Conservation (phyloP, 2,113 vertebrate species). For the Atherinomorus stipes region DNA sequence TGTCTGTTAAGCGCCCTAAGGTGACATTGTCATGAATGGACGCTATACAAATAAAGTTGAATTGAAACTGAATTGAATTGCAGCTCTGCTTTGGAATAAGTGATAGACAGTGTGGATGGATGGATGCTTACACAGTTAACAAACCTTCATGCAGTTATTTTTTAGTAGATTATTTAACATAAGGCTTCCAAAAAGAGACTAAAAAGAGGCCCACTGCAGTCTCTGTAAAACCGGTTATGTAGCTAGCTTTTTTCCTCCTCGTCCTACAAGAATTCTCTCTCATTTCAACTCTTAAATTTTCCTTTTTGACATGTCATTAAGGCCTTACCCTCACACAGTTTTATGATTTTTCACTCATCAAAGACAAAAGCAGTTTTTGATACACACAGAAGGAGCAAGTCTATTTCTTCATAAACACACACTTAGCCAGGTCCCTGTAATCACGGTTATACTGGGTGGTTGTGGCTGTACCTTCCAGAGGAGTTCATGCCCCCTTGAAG, state of each 20-base stretch:
- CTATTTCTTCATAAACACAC: slow-evolving; percentile 76
- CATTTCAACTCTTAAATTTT: too few relatives aligned
- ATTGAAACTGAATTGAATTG: too few relatives aligned
- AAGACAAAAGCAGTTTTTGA: slow-evolving; percentile 82
- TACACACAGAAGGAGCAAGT: slow-evolving; percentile 74
- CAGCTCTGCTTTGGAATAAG: too few relatives aligned
- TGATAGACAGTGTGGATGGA: too few relatives aligned
- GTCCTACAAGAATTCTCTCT: too few relatives aligned
- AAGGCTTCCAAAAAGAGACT: neutral
- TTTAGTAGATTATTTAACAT: too few relatives aligned
- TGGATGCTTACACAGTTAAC: too few relatives aligned
- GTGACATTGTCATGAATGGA: too few relatives aligned
- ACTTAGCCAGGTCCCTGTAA: slow-evolving; percentile 75
- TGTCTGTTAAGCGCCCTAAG: too few relatives aligned
- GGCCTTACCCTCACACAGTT: slow-evolving; percentile 15
- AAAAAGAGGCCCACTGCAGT: neutral
- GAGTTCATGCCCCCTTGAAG: slow-evolving; percentile 88
- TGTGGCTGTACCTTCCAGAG: slow-evolving; percentile 85
- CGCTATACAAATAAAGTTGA: too few relatives aligned
- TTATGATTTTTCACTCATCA: slow-evolving; percentile 62
- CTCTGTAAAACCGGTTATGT: neutral
- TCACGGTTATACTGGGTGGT: slow-evolving; percentile 77
- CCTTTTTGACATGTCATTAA: slow-evolving; percentile 19
- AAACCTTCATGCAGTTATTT: too few relatives aligned
- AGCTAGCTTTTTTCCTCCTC: neutral